Percentiles rank a stretch among this genome's conserved stretches.
These are phyloP conservation scores for Ifrita kowaldi DNA, from an alignment of 2,113 vertebrate species.

Conservation along the genomic window DNA sequence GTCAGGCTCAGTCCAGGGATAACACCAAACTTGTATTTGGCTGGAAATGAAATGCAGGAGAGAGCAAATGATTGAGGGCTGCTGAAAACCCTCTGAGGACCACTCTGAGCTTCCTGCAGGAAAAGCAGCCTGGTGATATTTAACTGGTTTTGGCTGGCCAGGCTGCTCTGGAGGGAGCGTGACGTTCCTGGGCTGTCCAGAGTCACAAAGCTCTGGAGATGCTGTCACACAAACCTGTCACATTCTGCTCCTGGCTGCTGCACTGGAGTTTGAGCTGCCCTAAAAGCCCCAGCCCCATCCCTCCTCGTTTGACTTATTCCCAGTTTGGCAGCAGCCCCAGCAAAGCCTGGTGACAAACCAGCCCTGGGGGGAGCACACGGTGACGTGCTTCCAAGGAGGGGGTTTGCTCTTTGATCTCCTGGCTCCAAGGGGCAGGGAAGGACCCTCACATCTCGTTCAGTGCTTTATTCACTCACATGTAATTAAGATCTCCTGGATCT, in stretches of 20 bases:
- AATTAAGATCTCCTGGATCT: conserved; percentile 43
- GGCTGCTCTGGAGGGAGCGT: background rate
- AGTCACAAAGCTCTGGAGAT: background rate
- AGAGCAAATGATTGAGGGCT: background rate
- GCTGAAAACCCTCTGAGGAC: background rate
- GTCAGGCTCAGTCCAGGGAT: background rate
- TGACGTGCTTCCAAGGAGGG: background rate
- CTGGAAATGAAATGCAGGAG: background rate
- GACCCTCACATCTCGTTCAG: background rate
- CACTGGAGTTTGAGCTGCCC: too few species aligned
- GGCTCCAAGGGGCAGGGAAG: background rate
- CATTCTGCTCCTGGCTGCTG: too few species aligned
- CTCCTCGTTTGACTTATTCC: background rate
- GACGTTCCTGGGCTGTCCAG: background rate
- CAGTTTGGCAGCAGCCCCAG: background rate
- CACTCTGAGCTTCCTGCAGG: background rate
- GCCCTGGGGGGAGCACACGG: background rate
- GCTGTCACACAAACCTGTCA: background rate
- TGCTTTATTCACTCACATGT: background rate
- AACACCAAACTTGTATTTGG: background rate
- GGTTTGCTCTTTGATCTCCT: background rate
- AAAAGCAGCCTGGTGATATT: background rate
- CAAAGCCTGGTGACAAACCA: background rate
- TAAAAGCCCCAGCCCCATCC: background rate
- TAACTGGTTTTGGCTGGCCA: background rate